Conservation (phyloP, 2,797 vertebrate genomes). For the Hoplostethus atlanticus region DNA sequence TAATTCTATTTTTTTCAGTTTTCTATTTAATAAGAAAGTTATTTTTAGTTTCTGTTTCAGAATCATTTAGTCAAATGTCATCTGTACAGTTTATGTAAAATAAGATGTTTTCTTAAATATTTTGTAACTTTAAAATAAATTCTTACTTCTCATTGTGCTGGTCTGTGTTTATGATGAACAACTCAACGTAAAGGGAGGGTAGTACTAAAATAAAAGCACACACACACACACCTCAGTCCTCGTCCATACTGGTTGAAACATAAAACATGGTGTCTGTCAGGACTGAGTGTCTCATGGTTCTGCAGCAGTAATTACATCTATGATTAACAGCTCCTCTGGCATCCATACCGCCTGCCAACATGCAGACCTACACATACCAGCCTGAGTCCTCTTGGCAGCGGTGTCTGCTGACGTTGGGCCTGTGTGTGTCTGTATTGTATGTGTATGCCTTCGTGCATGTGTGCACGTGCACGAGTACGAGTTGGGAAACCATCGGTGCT, state of each 20-base stretch:
- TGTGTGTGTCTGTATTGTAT: conserved; percentile 11
- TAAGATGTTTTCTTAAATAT: conserved; percentile 90
- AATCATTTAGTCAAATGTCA: conserved; percentile 97
- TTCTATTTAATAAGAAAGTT: conserved; percentile 98
- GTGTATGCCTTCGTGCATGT: neutral
- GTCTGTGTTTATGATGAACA: conserved; percentile 6
- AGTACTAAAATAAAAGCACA: conserved; percentile 9
- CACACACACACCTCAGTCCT: conserved; percentile 1
- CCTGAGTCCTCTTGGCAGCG: conserved; percentile 24
- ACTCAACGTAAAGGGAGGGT: conserved; percentile 39
- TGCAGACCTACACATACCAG: conserved; percentile 33
- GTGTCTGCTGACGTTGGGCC: neutral
- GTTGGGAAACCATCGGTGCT: conserved; percentile 1
- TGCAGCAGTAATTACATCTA: conserved; percentile 59
- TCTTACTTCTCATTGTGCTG: conserved; percentile 57
- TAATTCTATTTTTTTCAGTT: conserved; percentile 89
- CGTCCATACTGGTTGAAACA: conserved; percentile 45
- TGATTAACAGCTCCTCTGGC: conserved; percentile 63
- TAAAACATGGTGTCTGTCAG: conserved; percentile 41
- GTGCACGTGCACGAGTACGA: neutral
- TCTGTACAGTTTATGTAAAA: conserved; percentile 99
- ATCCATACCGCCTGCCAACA: conserved; percentile 34
- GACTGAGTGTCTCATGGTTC: conserved; percentile 26
- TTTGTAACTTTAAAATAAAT: conserved; percentile 81
- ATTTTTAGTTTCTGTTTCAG: conserved; percentile 95